Percentiles rank a stretch among this genome's conserved stretches.
These are phyloP conservation scores for Zaprionus inermis DNA, from an alignment of 1,140 invertebrate genomes.

Conservation along the genomic window DNA sequence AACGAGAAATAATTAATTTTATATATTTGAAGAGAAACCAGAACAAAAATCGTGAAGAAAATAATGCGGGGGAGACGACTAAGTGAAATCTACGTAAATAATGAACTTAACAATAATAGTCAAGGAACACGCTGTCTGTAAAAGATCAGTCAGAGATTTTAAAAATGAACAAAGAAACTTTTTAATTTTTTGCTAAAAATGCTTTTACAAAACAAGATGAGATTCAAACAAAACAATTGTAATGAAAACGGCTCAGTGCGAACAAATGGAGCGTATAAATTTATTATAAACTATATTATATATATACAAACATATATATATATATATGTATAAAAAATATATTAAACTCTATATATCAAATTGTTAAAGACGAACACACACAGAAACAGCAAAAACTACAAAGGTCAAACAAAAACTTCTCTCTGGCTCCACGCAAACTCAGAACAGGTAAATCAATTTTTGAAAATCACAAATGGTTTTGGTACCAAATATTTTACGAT, in stretches of 20 bases:
- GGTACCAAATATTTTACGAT: slow-evolving; percentile 54
- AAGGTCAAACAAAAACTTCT: slow-evolving; percentile 48
- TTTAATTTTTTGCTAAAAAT: slow-evolving; percentile 83
- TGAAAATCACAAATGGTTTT: slow-evolving; percentile 38
- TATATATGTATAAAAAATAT: slow-evolving; percentile 53
- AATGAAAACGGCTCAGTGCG: slow-evolving; percentile 46
- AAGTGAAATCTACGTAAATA: slow-evolving; percentile 31
- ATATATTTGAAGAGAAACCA: slow-evolving; percentile 60
- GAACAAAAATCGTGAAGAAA: slow-evolving; percentile 23
- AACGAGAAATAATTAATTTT: slow-evolving; percentile 72
- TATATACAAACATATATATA: slow-evolving; percentile 37
- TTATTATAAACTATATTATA: slow-evolving; percentile 75
- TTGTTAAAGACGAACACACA: slow-evolving; percentile 58
- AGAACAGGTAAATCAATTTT: slow-evolving; percentile 52
- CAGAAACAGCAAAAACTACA: slow-evolving; percentile 42
- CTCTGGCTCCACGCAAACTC: slow-evolving; percentile 67
- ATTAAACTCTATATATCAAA: slow-evolving; percentile 70
- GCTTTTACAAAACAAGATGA: slow-evolving; percentile 70
- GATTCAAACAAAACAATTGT: slow-evolving; percentile 46
- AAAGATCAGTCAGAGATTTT: slow-evolving; percentile 61
- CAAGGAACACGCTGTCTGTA: slow-evolving; percentile 48
- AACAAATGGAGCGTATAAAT: slow-evolving; percentile 66
- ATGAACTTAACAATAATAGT: slow-evolving; percentile 41
- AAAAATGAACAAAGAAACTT: slow-evolving; percentile 56
- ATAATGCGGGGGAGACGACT: slow-evolving; percentile 15